phyloP scores from a whole-genome alignment of 2,113 vertebrate genomes.

The Halichoerus grypus region DNA sequence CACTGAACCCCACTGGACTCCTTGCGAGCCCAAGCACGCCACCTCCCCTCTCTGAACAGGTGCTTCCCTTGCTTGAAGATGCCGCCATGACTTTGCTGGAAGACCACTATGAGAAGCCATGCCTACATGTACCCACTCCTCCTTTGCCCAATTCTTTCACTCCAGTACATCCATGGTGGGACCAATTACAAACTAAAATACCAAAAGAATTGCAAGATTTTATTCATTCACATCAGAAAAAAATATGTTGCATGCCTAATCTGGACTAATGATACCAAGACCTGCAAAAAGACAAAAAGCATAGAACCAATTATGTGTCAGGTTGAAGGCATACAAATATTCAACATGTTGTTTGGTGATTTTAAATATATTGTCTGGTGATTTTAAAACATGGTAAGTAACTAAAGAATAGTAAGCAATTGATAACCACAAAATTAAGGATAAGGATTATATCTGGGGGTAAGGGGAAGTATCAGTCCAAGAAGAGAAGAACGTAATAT shows the following conservation, averaged over 20 bases:
- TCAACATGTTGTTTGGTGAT: neutral
- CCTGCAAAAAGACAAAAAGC: neutral
- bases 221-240: neutral
- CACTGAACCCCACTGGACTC: neutral
- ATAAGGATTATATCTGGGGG: neutral
- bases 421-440: neutral
- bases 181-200: neutral
- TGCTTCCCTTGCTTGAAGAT: accelerated
- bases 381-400: neutral
- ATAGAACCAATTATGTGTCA: neutral
- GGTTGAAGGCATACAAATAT: neutral
- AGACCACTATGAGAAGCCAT: neutral
- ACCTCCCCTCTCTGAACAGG: accelerated
- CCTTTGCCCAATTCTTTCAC: too few species aligned
- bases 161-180: accelerated
- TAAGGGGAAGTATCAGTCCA: neutral
- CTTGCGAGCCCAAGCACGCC: neutral
- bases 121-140: accelerated
- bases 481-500: neutral
- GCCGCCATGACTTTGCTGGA: neutral
- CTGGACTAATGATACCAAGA: neutral
- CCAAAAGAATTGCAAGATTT: neutral
- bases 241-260: too few species aligned
- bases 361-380: neutral
- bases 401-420: neutral